Evolutionary conservation across 2,113 vertebrate species (phyloP).

Genomic region (Chamaetylas fuelleborni): DNA sequence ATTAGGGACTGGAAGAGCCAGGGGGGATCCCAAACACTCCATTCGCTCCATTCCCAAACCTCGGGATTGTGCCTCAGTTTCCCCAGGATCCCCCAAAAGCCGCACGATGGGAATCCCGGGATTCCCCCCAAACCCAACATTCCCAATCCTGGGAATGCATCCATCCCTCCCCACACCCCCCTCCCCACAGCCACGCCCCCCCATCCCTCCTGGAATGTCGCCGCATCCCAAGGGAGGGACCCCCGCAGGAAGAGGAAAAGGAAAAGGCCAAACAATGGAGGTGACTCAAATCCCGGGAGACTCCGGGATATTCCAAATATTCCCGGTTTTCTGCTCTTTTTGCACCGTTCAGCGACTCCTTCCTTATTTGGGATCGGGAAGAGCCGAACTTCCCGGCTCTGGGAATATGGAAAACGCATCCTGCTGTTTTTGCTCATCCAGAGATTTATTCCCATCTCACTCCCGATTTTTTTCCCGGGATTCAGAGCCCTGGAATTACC

Average conservation of each 20-base stretch:
- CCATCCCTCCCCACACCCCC: neutral
- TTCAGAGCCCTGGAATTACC: neutral
- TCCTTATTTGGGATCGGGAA: rapidly evolving
- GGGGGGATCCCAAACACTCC: neutral
- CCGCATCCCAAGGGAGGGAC: neutral
- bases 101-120: neutral
- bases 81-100: neutral
- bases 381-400: neutral
- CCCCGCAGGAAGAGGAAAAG: constrained; percentile 49
- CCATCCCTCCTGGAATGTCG: neutral
- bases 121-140: neutral
- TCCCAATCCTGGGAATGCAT: neutral
- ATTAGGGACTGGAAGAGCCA: too few relatives aligned
- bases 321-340: neutral
- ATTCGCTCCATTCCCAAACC: neutral
- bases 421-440: too few relatives aligned
- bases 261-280: constrained; percentile 35
- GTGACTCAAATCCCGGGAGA: neutral
- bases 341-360: neutral
- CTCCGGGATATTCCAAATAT: neutral
- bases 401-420: neutral
- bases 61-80: neutral
- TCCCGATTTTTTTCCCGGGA: neutral
- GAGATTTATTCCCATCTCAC: neutral
- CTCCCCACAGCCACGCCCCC: neutral